Percentiles rank a stretch among this genome's conserved stretches.
Evolutionary conservation across 2,888 invertebrate species (phyloP).

Genomic region (Eumacrocentrus americanus): DNA sequence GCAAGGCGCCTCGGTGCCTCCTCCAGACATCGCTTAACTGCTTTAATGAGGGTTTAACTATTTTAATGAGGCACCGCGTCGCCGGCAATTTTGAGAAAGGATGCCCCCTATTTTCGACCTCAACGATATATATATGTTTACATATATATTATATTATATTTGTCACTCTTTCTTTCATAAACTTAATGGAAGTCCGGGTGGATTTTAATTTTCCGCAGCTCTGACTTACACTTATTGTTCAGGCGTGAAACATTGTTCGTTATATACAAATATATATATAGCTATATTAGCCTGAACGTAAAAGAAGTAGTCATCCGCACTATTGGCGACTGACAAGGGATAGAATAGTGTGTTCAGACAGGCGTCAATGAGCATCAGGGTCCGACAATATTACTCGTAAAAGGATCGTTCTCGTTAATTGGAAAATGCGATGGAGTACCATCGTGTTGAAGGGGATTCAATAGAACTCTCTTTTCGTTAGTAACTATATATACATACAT

Average conservation of each 20-base stretch:
- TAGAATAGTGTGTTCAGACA: no score
- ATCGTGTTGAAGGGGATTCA: neutral
- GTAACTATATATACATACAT: no score
- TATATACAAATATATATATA: no score
- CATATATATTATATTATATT: neutral
- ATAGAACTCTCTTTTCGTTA: no score
- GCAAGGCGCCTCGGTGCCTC: conserved; percentile 36
- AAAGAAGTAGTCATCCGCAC: no score
- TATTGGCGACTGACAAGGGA: no score
- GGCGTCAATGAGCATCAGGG: no score
- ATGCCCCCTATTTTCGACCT: conserved; percentile 20
- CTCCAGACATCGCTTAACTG: conserved; percentile 43
- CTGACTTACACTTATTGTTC: no score
- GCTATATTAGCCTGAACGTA: no score
- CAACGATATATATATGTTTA: neutral
- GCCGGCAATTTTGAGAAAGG: conserved; percentile 36
- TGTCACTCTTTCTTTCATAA: neutral
- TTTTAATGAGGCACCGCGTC: conserved; percentile 46
- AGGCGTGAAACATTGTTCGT: no score
- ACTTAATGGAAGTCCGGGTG: neutral
- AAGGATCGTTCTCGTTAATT: neutral
- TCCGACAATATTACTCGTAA: no score
- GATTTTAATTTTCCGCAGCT: no score
- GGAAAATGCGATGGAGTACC: neutral
- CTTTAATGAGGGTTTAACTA: conserved; percentile 43